These are phyloP conservation scores for Macrostomum lignano DNA, from an alignment of 1,140 invertebrate species.

Conservation along the genomic window DNA sequence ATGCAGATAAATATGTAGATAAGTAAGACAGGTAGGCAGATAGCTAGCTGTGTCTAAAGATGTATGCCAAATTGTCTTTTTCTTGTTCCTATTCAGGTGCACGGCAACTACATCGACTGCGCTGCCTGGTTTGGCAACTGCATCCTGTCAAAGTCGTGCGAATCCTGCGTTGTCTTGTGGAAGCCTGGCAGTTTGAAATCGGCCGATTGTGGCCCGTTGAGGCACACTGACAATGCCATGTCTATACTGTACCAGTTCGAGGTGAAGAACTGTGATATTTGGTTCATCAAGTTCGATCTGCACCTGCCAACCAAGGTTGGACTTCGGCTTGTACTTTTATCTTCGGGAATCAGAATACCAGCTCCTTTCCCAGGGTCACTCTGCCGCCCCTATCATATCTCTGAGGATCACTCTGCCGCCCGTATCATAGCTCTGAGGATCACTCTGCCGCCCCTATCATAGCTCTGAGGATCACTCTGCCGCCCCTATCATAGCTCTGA, in stretches of 20 bases:
- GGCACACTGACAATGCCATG: background rate
- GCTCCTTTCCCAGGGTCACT: background rate
- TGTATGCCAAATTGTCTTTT: constrained; percentile 1
- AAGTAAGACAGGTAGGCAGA: background rate
- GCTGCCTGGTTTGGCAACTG: constrained; percentile 3
- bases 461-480: too few relatives aligned
- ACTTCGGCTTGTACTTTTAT: constrained; percentile 2
- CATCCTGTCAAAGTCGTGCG: constrained; percentile 3
- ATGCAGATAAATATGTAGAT: constrained; percentile 2
- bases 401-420: too few relatives aligned
- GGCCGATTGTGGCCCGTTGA: background rate
- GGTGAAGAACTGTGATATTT: constrained; percentile 3
- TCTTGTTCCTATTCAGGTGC: constrained; percentile 2
- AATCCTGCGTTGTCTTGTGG: constrained; percentile 1
- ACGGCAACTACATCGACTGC: constrained; percentile 6
- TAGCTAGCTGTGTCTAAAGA: constrained; percentile 1
- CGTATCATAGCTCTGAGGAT: too few relatives aligned
- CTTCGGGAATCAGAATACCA: background rate
- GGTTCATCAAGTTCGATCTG: constrained; percentile 5
- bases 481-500: too few relatives aligned
- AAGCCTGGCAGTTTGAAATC: background rate
- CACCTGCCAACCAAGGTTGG: background rate
- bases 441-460: too few relatives aligned
- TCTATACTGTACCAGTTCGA: constrained; percentile 3
- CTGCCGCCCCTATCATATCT: too few relatives aligned